phyloP scores from a whole-genome alignment of 1,140 invertebrate genomes.

The Vollenhovia emeryi region DNA sequence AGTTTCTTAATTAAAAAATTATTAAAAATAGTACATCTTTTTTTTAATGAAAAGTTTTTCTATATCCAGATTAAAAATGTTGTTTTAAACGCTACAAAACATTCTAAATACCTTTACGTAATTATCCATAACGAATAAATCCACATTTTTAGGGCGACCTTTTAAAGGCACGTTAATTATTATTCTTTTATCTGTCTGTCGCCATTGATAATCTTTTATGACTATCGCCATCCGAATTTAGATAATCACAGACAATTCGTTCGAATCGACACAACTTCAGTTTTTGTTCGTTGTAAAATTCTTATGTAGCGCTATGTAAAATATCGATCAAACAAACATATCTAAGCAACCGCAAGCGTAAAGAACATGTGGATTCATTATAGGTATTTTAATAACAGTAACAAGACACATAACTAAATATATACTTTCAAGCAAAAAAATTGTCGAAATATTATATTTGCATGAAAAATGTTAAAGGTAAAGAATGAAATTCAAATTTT shows the following conservation, averaged over 20 bases:
- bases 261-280: constrained; percentile 1
- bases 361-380: constrained; percentile 6
- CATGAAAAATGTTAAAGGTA: constrained; percentile 49
- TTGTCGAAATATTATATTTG: constrained; percentile 9
- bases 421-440: constrained; percentile 13
- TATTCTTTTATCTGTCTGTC: constrained; percentile 86
- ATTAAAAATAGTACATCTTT: not conserved
- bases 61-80: not conserved
- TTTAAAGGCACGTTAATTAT: constrained; percentile 87
- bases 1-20: not conserved
- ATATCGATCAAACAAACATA: constrained; percentile 72
- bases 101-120: constrained; percentile 86
- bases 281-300: not conserved
- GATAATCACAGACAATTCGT: not conserved
- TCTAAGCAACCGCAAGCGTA: constrained; percentile 1
- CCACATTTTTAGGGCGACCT: constrained; percentile 86
- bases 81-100: not conserved
- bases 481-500: constrained; percentile 45
- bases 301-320: not conserved
- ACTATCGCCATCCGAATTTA: constrained; percentile 85
- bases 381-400: not conserved
- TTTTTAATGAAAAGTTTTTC: too few relatives aligned
- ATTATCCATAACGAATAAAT: constrained; percentile 88
- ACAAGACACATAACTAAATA: constrained; percentile 18
- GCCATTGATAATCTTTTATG: constrained; percentile 90